Base-by-base conservation (phyloP, 2,888 invertebrate genomes). In the Lacanobia oleracea region DNA sequence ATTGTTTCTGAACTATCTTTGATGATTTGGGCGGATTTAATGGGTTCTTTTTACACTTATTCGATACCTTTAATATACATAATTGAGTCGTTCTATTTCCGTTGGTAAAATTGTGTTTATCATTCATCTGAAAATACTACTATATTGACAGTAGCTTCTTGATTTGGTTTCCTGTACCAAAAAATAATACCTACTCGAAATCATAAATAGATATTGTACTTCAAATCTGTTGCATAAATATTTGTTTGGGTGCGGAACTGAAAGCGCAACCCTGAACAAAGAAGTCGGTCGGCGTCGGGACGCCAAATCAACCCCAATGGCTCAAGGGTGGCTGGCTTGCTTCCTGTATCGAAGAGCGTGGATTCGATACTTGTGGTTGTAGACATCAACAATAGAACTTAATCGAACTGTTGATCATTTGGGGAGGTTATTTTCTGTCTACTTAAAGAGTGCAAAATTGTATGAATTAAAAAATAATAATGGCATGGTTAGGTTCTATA, bases 261-360 rank as follows among this genome's bases (percentile, higher is more conserved):
- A 64, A 74, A 81, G 59, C 59, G 59, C 59, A 76, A 54, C 59
- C 43, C 61, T 67, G 54, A 81, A 76, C 81, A 81, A 76, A 76
- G 67, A 43, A 40, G 12, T 27, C 43, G 45, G 50, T 18, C 43
- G 60, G 51, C 61, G 65, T 81, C 50, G 81, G 40, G 43, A 21
- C 65, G 60, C 21, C 27, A 33, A 33, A 56, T 75, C 65, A 59
- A 83, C 61, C 69, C 57, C 70, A 83, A 67, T 80, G 48, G 63
- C 67, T 67, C 54, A 59, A 65, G 67, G 54, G 43, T 60, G 59
- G 53, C 65, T 56, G 76, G 43, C n/a, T 60, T 37, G 27, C 54
- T 81, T 81, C 76, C 67, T 75, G 77, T 75, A 48, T 43, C 56
- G 16, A 56, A 27, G 67, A 43, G 51, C 23, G 50, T 9, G 33